A percentile compares a stretch with the other conserved stretches of the same genome.
Evolutionary conservation across 35 echinoderm and acorn worm species (phyloP).

Genomic region (Apostichopus japonicus): DNA sequence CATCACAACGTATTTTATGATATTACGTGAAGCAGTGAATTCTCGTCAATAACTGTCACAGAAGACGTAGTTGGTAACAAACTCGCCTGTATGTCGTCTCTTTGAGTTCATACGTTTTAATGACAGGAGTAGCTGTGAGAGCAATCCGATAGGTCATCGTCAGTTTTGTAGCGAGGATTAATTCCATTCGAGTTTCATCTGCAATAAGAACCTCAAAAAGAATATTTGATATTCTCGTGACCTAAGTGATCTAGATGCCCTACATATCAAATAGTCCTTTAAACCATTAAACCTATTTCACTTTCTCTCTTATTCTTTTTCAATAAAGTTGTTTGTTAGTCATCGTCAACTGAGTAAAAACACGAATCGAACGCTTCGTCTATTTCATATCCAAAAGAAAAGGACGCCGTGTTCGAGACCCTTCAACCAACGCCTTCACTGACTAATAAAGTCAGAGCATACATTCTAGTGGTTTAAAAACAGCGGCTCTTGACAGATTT

Average conservation of each 20-base stretch:
- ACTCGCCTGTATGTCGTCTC: not conserved
- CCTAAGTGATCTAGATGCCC: not conserved
- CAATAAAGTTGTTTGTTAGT: not conserved
- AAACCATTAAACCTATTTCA: not conserved
- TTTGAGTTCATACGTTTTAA: not conserved
- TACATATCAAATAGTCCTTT: not conserved
- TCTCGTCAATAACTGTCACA: not conserved
- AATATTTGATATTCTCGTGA: not conserved
- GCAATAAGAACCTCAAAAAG: not conserved
- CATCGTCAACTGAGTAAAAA: not conserved
- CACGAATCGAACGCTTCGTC: not conserved
- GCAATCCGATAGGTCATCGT: not conserved
- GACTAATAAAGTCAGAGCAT: too few species aligned
- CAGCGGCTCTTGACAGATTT: too few species aligned
- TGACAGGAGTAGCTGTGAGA: not conserved
- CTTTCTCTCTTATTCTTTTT: not conserved
- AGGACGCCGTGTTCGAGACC: too few species aligned
- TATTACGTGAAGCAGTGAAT: not conserved
- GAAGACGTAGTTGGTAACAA: not conserved
- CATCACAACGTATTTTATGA: constrained; percentile 6
- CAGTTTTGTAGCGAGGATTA: not conserved
- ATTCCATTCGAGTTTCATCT: not conserved
- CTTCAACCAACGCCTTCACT: too few species aligned
- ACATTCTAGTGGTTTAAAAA: too few species aligned
- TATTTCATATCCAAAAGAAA: too few species aligned